Evolutionary conservation across 2,888 invertebrate genomes (phyloP).

Genomic region (Erannis defoliaria): DNA sequence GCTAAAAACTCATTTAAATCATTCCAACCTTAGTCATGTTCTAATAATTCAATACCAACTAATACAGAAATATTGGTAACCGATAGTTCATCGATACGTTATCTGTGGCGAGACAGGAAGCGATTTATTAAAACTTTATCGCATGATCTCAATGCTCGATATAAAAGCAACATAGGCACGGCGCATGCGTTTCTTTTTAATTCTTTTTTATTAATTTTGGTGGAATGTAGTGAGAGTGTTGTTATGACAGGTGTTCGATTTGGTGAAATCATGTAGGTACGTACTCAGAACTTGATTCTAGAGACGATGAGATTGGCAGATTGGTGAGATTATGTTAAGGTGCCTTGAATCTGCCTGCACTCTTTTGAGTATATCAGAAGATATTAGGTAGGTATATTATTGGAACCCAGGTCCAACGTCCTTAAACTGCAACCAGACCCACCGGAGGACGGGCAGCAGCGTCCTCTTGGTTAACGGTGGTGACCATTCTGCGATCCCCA

Average conservation of each 20-base stretch:
- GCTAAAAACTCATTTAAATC: background rate
- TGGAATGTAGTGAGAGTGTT: constrained; percentile 48
- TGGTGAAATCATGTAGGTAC: background rate
- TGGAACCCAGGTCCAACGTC: too few relatives aligned
- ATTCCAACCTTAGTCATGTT: constrained; percentile 7
- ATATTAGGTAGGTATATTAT: too few relatives aligned
- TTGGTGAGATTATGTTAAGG: too few relatives aligned
- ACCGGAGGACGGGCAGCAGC: too few relatives aligned
- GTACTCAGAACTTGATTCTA: background rate
- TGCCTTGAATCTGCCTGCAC: too few relatives aligned
- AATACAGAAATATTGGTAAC: constrained; percentile 32
- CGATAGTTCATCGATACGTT: constrained; percentile 52
- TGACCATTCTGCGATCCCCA: too few relatives aligned
- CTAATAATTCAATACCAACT: constrained; percentile 19
- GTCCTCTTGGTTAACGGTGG: too few relatives aligned
- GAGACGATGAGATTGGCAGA: background rate
- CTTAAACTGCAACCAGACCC: too few relatives aligned
- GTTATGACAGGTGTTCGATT: constrained; percentile 30
- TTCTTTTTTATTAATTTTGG: constrained; percentile 47
- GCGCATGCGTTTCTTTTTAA: constrained; percentile 51
- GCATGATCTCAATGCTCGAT: constrained; percentile 64
- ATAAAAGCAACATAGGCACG: constrained; percentile 59
- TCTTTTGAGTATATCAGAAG: too few relatives aligned
- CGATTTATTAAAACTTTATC: constrained; percentile 78
- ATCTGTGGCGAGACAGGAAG: constrained; percentile 73